Evolutionary conservation across 2,888 invertebrate species (phyloP).

Genomic region (Ellobium chinense): DNA sequence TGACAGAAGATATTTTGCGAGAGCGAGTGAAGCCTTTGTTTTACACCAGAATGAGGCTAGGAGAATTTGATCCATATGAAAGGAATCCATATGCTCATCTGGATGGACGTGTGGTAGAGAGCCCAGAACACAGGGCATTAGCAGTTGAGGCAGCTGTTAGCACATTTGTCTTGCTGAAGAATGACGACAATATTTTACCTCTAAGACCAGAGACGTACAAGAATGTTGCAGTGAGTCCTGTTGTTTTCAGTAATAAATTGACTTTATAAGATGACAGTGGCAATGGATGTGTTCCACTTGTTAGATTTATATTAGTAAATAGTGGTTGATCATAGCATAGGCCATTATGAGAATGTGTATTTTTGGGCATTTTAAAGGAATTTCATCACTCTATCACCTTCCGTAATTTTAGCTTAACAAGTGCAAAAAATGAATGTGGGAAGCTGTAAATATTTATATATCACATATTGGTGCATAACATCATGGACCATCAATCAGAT

Average conservation of each 20-base stretch:
- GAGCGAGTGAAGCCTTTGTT: conserved; percentile 56
- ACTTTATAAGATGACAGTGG: no score
- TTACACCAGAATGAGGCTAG: conserved; percentile 60
- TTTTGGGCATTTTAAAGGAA: no score
- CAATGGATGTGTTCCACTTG: no score
- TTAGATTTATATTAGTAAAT: no score
- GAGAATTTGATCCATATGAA: conserved; percentile 59
- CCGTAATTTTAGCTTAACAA: no score
- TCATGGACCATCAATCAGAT: no score
- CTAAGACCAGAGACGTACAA: conserved; percentile 37
- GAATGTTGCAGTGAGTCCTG: conserved; percentile 44
- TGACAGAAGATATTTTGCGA: conserved; percentile 45
- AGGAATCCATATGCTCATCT: conserved; percentile 65
- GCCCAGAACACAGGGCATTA: conserved; percentile 58
- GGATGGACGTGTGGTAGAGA: conserved; percentile 58
- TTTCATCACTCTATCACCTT: no score
- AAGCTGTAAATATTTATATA: no score
- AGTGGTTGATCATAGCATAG: no score
- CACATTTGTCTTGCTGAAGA: conserved; percentile 73
- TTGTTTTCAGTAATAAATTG: neutral
- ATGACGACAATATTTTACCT: conserved; percentile 56
- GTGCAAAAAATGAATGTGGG: no score
- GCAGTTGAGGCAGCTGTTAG: conserved; percentile 67
- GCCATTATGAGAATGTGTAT: neutral
- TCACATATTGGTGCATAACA: no score